These are phyloP conservation scores for Brenthis daphne DNA, from an alignment of 2,888 invertebrate genomes.

Conservation along the genomic window DNA sequence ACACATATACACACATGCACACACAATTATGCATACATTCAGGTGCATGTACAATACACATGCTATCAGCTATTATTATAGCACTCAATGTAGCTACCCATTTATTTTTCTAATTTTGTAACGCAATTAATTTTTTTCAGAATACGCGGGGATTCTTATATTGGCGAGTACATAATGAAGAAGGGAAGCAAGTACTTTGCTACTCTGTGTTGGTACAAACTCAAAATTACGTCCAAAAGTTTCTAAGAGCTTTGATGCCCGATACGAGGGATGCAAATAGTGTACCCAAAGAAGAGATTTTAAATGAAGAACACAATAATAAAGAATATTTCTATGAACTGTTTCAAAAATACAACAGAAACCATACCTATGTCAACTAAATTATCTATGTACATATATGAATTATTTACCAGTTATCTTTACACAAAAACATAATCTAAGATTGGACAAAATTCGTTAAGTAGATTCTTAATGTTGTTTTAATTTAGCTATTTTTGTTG, in stretches of 20 bases:
- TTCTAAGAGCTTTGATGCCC: slow-evolving; percentile 42
- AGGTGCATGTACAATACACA: too few species aligned
- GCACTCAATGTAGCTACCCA: too few species aligned
- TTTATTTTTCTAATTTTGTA: too few species aligned
- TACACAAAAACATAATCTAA: too few species aligned
- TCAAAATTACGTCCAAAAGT: slow-evolving; percentile 58
- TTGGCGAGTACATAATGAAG: slow-evolving; percentile 68
- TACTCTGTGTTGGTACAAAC: slow-evolving; percentile 69
- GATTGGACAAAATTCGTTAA: neutral
- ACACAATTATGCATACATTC: too few species aligned
- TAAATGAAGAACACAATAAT: neutral
- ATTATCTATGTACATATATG: too few species aligned
- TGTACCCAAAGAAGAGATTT: neutral
- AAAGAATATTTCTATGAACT: neutral
- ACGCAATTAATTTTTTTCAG: slow-evolving; percentile 45
- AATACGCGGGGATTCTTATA: slow-evolving; percentile 66
- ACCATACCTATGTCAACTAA: too few species aligned
- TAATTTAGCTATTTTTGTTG: slow-evolving; percentile 6
- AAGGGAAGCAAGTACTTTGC: slow-evolving; percentile 58
- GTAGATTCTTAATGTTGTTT: slow-evolving; percentile 1
- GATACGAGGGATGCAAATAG: slow-evolving; percentile 47
- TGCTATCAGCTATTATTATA: too few species aligned
- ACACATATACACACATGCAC: too few species aligned
- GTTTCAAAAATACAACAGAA: too few species aligned
- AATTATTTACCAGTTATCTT: too few species aligned